Percentiles rank a stretch among this genome's conserved stretches.
These are phyloP conservation scores for Nasonia longicornis DNA, from an alignment of 1,140 invertebrate genomes.

Conservation along the genomic window DNA sequence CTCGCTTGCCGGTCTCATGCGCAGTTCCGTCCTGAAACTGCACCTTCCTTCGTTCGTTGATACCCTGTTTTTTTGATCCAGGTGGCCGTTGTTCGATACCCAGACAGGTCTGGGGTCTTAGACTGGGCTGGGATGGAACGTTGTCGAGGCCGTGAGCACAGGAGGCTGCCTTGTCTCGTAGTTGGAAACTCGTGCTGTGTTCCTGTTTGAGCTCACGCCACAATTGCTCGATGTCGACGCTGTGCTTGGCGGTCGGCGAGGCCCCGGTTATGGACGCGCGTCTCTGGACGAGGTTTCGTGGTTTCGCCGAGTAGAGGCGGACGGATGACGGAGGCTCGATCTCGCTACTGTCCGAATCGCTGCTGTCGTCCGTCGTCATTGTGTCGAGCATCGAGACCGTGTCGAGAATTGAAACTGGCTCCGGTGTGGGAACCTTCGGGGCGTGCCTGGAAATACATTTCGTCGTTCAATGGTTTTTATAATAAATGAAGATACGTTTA, in stretches of 20 bases:
- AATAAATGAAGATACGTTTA: too few species aligned
- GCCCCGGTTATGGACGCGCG: constrained; percentile 90
- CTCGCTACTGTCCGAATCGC: constrained; percentile 63
- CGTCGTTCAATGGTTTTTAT: too few species aligned
- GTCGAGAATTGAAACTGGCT: constrained; percentile 61
- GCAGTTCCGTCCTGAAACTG: constrained; percentile 58
- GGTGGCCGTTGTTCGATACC: constrained; percentile 64
- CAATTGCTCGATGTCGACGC: constrained; percentile 78
- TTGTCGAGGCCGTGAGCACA: constrained; percentile 79
- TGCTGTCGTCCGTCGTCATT: constrained; percentile 63
- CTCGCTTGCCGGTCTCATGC: constrained; percentile 1
- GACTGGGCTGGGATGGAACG: constrained; percentile 62
- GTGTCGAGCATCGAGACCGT: constrained; percentile 61
- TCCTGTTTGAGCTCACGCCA: constrained; percentile 77
- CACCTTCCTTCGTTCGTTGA: constrained; percentile 55
- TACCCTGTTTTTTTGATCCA: constrained; percentile 54
- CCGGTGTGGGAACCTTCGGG: constrained; percentile 61
- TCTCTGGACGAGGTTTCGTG: constrained; percentile 80
- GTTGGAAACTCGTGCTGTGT: constrained; percentile 67
- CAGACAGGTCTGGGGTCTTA: constrained; percentile 76
- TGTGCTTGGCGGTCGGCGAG: constrained; percentile 78
- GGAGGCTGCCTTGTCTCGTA: constrained; percentile 77
- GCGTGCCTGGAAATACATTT: constrained; percentile 51
- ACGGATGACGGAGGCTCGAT: constrained; percentile 61
- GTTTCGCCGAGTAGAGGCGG: constrained; percentile 81